Conservation (phyloP, 1,140 invertebrate species). For the Melanaphis sacchari region DNA sequence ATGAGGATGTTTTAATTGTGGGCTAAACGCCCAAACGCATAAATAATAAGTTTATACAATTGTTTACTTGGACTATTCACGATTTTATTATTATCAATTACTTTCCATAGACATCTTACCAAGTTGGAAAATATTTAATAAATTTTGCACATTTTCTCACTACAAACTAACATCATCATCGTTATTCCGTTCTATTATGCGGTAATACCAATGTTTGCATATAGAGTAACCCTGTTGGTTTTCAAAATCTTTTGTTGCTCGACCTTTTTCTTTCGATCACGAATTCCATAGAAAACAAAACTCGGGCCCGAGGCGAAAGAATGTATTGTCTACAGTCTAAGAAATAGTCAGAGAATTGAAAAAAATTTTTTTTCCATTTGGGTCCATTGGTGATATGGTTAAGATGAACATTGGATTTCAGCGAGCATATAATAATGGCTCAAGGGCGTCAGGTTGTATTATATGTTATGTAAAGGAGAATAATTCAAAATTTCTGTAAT, state of each 20-base stretch:
- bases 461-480: neutral
- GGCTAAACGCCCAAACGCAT: neutral
- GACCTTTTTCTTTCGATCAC: conserved; percentile 41
- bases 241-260: conserved; percentile 45
- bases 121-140: neutral
- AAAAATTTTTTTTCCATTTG: conserved; percentile 19
- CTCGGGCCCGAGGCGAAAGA: neutral
- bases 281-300: conserved; percentile 36
- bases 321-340: conserved; percentile 37
- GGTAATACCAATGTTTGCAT: neutral
- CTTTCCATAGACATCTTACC: neutral
- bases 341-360: conserved; percentile 18
- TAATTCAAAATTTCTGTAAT: conserved; percentile 19
- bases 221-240: neutral
- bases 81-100: neutral
- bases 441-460: conserved; percentile 19
- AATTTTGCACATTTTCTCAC: neutral
- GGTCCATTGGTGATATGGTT: neutral
- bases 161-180: conserved; percentile 5
- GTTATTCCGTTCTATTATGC: neutral
- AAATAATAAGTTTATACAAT: neutral
- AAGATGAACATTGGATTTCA: conserved; percentile 10
- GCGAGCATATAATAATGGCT: neutral
- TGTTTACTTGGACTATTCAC: neutral
- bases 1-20: neutral